Evolutionary conservation across 92 coral and sea anemone species (phyloP), one percentile per base, ranked within the genome.

Genomic region (Epizoanthus illoricatus): DNA sequence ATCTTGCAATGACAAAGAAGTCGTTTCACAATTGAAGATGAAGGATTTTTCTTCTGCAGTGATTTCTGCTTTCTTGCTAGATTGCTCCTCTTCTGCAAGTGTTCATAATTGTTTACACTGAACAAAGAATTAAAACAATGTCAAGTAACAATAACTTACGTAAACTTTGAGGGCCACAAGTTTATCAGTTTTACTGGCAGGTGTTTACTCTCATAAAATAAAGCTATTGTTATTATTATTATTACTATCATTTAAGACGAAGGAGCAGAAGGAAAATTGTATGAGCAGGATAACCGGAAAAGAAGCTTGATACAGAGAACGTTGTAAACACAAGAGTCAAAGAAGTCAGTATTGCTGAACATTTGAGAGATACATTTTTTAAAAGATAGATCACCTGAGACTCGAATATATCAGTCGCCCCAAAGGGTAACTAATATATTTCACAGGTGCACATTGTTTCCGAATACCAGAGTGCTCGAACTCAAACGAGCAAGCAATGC

Each of bases 61-160:
- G 36, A 65, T 65, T 65, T 13, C 69, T 28, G 15, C n/a, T 65
- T 12, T 65, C 40, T 65, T 65, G 15, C 69, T 65, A n/a, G 69
- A 65, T 24, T 65, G 41, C 19, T 65, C 40, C 21, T 65, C 69
- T 65, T 62, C 67, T 62, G 69, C 28, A 65, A 65, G 69, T 65
- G 21, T 19, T 24, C 69, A 65, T 15, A 65, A n/a, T 24, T 58
- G 16, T 16, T n/a, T n/a, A 57, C 62, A 57, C 18, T 57, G 62
- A 57, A 57, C 12, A 12, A 57, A 57, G 12, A 57, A 57, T 57
- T n/a, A 57, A 10, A 12, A 57, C 18, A 57, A 3, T 12, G 62
- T 2, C 2, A 57, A 57, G 17, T 58, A 58, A 58, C 63, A 12
- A 15, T 58, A 15, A 17, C 20, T 15, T 2, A 19, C 10, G n/a